Evolutionary conservation across 2,888 invertebrate species (phyloP).

Genomic region (Lamellibrachia columna): DNA sequence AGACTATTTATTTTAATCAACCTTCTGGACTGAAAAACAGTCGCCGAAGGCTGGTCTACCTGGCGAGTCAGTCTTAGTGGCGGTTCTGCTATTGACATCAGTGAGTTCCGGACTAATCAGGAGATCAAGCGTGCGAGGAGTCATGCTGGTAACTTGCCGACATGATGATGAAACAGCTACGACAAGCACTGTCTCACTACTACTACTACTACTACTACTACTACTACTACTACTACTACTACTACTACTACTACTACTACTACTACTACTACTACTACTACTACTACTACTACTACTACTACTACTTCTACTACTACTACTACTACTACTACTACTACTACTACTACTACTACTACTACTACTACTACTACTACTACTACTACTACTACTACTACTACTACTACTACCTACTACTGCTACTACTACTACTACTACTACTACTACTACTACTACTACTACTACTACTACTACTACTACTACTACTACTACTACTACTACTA

Average conservation of each 20-base stretch:
- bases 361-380: conserved; percentile 38
- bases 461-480: conserved; percentile 39
- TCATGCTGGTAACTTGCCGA: too few species aligned
- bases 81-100: too few species aligned
- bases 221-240: conserved; percentile 40
- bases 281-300: conserved; percentile 38
- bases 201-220: conserved; percentile 40
- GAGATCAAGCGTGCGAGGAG: too few species aligned
- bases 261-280: conserved; percentile 37
- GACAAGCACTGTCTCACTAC: background rate
- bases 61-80: too few species aligned
- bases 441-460: conserved; percentile 38
- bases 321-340: conserved; percentile 38
- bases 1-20: too few species aligned
- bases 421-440: conserved; percentile 40
- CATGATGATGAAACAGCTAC: too few species aligned
- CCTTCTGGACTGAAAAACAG: too few species aligned
- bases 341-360: conserved; percentile 37
- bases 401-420: conserved; percentile 40
- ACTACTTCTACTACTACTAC: conserved; percentile 38
- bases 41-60: too few species aligned
- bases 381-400: conserved; percentile 37
- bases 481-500: conserved; percentile 38
- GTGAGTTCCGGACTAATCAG: too few species aligned
- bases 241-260: conserved; percentile 39